Conservation (phyloP, 1,140 invertebrate genomes). For the Drosophila aff. region DNA sequence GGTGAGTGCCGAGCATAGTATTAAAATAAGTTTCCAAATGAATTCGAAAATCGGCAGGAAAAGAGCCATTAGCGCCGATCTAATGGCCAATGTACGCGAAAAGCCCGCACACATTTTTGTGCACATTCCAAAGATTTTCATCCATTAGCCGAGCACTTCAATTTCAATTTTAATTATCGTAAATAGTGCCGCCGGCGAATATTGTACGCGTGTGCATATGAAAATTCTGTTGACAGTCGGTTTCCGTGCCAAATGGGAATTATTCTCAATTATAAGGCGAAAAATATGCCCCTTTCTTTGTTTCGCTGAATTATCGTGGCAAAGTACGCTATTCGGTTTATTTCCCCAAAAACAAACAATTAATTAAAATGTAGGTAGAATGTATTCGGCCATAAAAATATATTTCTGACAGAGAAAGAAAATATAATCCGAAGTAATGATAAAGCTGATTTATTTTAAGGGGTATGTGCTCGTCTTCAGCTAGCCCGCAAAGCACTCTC, state of each 20-base stretch:
- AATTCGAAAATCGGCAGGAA: constrained; percentile 6
- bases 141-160: constrained; percentile 31
- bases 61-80: constrained; percentile 1
- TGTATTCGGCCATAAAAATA: background rate
- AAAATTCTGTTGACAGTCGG: constrained; percentile 59
- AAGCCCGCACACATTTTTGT: constrained; percentile 3
- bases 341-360: background rate
- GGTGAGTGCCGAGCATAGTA: constrained; percentile 87
- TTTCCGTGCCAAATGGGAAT: constrained; percentile 64
- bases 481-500: background rate
- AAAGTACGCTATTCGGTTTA: background rate
- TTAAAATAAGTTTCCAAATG: background rate
- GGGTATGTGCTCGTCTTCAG: background rate
- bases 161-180: constrained; percentile 44
- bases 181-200: constrained; percentile 33
- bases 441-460: background rate
- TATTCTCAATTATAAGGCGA: constrained; percentile 45
- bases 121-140: constrained; percentile 26
- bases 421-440: background rate
- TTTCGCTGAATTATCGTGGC: background rate
- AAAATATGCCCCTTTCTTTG: constrained; percentile 14
- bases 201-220: constrained; percentile 30
- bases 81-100: background rate
- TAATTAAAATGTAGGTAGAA: background rate
- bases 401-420: background rate